Percentiles rank a stretch among this genome's conserved stretches.
These are phyloP conservation scores for Rhopalosiphum nymphaeae DNA, from an alignment of 2,888 invertebrate genomes.

Conservation along the genomic window DNA sequence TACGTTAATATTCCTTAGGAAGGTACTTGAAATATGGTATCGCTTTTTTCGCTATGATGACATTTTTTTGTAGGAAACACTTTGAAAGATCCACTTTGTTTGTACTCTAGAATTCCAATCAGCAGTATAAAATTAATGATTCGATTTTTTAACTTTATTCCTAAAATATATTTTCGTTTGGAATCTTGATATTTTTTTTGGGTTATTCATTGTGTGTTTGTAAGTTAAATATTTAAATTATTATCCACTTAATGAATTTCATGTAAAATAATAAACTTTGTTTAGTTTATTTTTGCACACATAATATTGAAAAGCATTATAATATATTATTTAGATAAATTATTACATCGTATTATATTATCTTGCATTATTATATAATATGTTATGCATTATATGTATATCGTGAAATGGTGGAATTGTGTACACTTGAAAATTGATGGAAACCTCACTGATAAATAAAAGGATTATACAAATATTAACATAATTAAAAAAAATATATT, in stretches of 20 bases:
- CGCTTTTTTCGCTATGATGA: not conserved
- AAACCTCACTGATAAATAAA: not conserved
- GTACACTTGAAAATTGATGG: not conserved
- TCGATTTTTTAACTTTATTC: not conserved
- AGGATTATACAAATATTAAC: not conserved
- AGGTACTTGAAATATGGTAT: not conserved
- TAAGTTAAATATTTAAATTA: not conserved
- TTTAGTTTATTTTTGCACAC: not conserved
- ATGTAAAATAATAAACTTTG: not conserved
- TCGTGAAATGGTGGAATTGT: not conserved
- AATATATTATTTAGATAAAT: not conserved
- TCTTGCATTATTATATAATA: not conserved
- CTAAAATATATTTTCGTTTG: not conserved
- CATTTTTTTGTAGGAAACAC: not conserved
- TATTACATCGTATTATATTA: too few relatives aligned
- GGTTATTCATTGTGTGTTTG: not conserved
- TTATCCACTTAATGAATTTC: not conserved
- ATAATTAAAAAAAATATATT: not conserved
- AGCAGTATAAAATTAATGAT: not conserved
- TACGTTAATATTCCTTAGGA: not conserved
- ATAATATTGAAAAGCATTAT: not conserved
- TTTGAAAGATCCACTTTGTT: not conserved
- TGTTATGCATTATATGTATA: not conserved
- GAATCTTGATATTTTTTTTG: not conserved
- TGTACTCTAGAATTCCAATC: not conserved